Conservation (phyloP, 2,888 invertebrate genomes). For the Neuroscelio doddi region DNA sequence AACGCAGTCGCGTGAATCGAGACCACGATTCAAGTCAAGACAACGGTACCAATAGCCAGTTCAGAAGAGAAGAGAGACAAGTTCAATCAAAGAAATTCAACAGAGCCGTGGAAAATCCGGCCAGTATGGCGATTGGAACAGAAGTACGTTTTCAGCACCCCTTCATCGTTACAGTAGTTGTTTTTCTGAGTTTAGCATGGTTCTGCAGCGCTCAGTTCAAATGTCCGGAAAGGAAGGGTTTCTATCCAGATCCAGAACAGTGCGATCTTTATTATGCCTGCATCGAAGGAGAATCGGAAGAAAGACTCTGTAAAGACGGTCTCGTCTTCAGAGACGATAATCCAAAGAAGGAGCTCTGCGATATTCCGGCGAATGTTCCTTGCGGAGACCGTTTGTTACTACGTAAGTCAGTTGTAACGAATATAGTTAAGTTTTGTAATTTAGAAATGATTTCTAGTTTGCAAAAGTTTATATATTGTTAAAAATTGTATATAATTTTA, state of each 20-base stretch:
- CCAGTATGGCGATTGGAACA: constrained; percentile 10
- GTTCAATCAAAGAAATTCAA: too few relatives aligned
- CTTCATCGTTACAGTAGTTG: constrained; percentile 12
- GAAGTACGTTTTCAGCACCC: constrained; percentile 8
- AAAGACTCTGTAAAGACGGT: constrained; percentile 84
- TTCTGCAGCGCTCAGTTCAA: constrained; percentile 72
- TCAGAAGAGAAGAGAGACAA: constrained; percentile 33
- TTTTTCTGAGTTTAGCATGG: constrained; percentile 17
- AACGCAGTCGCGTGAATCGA: constrained; percentile 64
- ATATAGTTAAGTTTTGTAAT: too few relatives aligned
- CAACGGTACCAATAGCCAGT: constrained; percentile 51
- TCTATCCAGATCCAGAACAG: constrained; percentile 82
- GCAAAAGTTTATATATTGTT: too few relatives aligned
- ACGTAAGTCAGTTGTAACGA: constrained; percentile 85
- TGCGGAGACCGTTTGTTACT: constrained; percentile 83
- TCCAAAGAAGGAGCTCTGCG: constrained; percentile 82
- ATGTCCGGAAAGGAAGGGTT: constrained; percentile 83
- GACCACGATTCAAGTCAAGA: constrained; percentile 63
- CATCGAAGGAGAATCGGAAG: constrained; percentile 76
- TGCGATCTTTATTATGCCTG: constrained; percentile 88
- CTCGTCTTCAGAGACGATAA: constrained; percentile 83
- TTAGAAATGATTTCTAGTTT: too few relatives aligned
- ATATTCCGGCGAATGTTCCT: constrained; percentile 84
- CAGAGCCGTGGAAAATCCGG: constrained; percentile 8
- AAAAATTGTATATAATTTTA: too few relatives aligned